These are phyloP conservation scores for Dermochelys coriacea DNA, from an alignment of 2,797 vertebrate genomes.

Conservation along the genomic window DNA sequence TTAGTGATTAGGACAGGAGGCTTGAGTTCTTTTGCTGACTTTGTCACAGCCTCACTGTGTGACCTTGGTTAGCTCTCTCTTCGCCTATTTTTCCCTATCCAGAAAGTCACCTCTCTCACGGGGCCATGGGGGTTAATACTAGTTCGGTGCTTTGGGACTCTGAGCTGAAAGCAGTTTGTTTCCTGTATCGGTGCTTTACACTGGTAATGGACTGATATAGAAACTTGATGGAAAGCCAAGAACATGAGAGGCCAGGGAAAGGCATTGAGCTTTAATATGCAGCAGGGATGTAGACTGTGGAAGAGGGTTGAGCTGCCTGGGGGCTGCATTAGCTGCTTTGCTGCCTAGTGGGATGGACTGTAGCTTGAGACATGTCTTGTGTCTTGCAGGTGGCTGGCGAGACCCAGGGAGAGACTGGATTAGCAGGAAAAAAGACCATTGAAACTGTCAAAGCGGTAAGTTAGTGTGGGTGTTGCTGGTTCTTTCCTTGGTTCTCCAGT, in stretches of 20 bases:
- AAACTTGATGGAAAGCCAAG: background rate
- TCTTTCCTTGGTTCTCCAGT: background rate
- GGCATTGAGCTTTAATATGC: background rate
- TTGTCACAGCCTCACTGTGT: background rate
- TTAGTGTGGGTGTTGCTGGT: background rate
- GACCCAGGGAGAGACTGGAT: slow-evolving; percentile 88
- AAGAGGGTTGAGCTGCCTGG: fast-evolving
- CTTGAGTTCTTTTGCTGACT: background rate
- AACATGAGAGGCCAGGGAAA: background rate
- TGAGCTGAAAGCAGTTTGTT: background rate
- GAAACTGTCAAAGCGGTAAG: slow-evolving; percentile 98
- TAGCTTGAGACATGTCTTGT: background rate
- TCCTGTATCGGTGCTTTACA: too few species aligned
- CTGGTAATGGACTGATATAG: too few species aligned
- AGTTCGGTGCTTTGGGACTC: background rate
- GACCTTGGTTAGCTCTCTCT: background rate
- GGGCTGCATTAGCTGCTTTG: background rate
- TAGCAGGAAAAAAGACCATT: slow-evolving; percentile 93
- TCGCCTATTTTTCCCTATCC: background rate
- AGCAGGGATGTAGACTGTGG: background rate
- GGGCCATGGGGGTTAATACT: too few species aligned
- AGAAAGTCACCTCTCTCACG: background rate
- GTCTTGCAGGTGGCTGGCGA: slow-evolving; percentile 92
- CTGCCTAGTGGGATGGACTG: background rate
- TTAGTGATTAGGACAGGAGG: background rate